Conservation (phyloP, 1,140 invertebrate species). For the Papilio aristodemus region DNA sequence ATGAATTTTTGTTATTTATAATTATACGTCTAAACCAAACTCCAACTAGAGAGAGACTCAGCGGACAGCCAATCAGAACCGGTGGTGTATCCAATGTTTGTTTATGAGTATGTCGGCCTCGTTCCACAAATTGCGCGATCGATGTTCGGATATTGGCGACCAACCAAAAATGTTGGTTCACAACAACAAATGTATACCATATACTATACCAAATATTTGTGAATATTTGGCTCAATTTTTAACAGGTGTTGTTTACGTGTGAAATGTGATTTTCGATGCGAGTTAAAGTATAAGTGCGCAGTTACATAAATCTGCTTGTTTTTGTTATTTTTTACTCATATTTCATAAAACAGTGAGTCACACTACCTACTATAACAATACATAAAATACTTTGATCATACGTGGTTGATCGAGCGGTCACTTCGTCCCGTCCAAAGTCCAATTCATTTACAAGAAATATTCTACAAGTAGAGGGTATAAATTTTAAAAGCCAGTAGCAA, state of each 20-base stretch:
- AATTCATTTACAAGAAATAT: slow-evolving; percentile 24
- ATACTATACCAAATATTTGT: slow-evolving; percentile 12
- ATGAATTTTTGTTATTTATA: slow-evolving; percentile 5
- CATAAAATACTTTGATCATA: neutral
- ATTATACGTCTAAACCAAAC: slow-evolving; percentile 36
- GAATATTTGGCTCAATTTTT: neutral
- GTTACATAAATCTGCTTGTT: neutral
- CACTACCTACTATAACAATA: neutral
- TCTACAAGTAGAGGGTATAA: slow-evolving; percentile 11
- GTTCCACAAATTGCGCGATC: slow-evolving; percentile 60
- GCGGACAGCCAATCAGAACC: slow-evolving; percentile 52
- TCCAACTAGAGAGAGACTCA: slow-evolving; percentile 43
- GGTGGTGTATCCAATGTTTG: slow-evolving; percentile 60
- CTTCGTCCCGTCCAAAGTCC: slow-evolving; percentile 25
- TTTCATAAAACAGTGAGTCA: slow-evolving; percentile 23
- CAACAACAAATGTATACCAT: slow-evolving; percentile 3
- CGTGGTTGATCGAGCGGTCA: slow-evolving; percentile 6
- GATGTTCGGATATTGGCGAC: slow-evolving; percentile 54
- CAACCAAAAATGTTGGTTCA: slow-evolving; percentile 43
- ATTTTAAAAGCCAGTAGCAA: slow-evolving; percentile 1
- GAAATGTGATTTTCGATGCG: neutral
- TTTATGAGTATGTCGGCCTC: slow-evolving; percentile 54
- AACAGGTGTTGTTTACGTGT: neutral
- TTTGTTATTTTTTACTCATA: neutral
- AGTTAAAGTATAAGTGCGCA: slow-evolving; percentile 3